Evolutionary conservation across 2,113 vertebrate species (phyloP), one percentile per base, ranked within the genome.

Genomic region (Cinclus mexicanus): DNA sequence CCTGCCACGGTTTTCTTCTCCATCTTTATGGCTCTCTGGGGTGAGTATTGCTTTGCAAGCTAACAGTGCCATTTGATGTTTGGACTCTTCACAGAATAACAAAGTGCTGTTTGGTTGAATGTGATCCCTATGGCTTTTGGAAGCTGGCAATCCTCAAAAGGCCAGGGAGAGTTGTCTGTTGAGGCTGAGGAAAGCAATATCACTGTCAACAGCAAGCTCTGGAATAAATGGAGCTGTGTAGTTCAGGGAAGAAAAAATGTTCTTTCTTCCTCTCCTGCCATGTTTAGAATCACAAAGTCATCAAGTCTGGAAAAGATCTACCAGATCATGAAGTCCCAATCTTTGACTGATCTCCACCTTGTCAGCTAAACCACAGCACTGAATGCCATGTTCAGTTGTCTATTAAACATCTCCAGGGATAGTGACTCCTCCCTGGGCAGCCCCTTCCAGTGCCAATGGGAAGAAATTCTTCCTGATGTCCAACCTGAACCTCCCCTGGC

Each of bases 1-100:
- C 99, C 99, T 0, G 99, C 98, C 70, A 99, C 99, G 0, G 98
- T 99, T 92, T 98, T 99, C 97, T 99, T 99, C 76, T 98, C 99
- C 85, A 97, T 99, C 95, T 99, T 99, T 93, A 99, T 99, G 99
- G 99, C 99, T 90, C 98, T 99, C 61, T 99, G 99, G 99, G 99
- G 99, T 99, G 97, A 98, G 99, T 86, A 53, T n/a, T 52, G 11
- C 39, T 90, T 53, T 76, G 16, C 31, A 13, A 12, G 13, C 57
- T 47, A 50, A 10, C 24, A 4, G 24, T 15, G 39, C 23, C 5
- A 0, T 39, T 69, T 50, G 22, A 10, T 64, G 12, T 65, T 56
- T 55, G 60, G 19, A 6, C 11, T 35, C 16, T 17, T 50, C 70
- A 12, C 4, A 26, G 56, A 74, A 49, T 41, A 50, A 16, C 14